Conservation (phyloP, 1,140 invertebrate species). For the Drosophila repletoides region DNA sequence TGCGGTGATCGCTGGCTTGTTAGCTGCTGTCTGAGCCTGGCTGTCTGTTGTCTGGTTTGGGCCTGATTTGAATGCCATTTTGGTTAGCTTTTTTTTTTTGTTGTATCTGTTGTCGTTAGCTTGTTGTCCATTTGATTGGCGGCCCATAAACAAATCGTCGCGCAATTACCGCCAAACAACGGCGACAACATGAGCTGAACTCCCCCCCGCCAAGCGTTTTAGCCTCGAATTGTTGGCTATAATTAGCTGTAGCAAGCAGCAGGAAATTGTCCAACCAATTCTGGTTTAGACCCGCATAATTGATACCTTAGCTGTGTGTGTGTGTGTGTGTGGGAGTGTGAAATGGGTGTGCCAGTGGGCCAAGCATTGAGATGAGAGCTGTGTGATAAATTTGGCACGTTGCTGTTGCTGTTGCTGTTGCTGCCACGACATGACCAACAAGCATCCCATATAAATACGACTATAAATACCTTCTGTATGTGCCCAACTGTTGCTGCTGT, state of each 20-base stretch:
- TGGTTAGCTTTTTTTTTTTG: slow-evolving; percentile 38
- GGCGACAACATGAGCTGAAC: slow-evolving; percentile 24
- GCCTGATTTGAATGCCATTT: slow-evolving; percentile 76
- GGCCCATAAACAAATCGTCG: slow-evolving; percentile 71
- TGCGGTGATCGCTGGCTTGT: slow-evolving; percentile 40
- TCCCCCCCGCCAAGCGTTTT: neutral
- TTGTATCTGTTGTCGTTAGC: slow-evolving; percentile 20
- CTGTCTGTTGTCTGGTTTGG: slow-evolving; percentile 42
- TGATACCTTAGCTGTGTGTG: slow-evolving; percentile 14
- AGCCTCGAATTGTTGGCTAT: neutral
- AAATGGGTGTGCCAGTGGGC: neutral
- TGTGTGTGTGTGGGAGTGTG: neutral
- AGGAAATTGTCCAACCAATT: slow-evolving; percentile 42
- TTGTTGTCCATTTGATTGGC: slow-evolving; percentile 58
- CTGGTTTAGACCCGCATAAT: slow-evolving; percentile 21
- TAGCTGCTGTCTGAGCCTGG: slow-evolving; percentile 33
- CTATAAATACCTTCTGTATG: no score
- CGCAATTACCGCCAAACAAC: slow-evolving; percentile 49
- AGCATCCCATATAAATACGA: no score
- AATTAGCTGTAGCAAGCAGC: slow-evolving; percentile 18
- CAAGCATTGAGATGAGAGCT: slow-evolving; percentile 13
- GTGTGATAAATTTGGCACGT: slow-evolving; percentile 41
- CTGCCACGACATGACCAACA: slow-evolving; percentile 33
- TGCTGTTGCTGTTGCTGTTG: no score
- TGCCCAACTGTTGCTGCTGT: slow-evolving; percentile 13